Base-by-base conservation (phyloP, 2,888 invertebrate species). In the Athrips mouffetella region DNA sequence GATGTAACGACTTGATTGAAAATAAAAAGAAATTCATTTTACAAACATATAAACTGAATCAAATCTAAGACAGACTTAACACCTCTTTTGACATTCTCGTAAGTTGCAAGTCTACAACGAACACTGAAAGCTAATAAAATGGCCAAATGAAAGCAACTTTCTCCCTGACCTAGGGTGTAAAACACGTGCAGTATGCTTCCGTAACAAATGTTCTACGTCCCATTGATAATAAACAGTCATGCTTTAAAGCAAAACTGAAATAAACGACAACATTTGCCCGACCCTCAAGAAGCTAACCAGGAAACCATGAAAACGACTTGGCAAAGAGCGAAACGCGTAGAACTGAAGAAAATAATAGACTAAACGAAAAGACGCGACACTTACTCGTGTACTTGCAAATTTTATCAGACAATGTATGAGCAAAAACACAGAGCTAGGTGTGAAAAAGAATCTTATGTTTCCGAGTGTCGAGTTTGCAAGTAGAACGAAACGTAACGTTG, bases 401-500 rank as follows among this genome's bases (percentile, higher is more conserved):
- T 8, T 27, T 10, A 10, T 27, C 27, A n/a, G 27, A 2, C 10
- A 27, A 27, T 4, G 27, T 27, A 27, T 10, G 7, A n/a, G 7
- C 27, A 27, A n/a, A 27, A 5, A 27, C 23, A 23, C 2, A n/a
- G 4, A 27, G 7, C n/a, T 10, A 27, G n/a, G n/a, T n/a, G n/a
- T 27, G n/a, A 27, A 27, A 27, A n/a, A 15, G 8, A 33, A 16
- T 11, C 8, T 13, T 11, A 4, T 8, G 25, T 8, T 11, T 25
- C 15, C 16, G 11, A 41, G 27, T 16, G 25, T 25, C 7, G 11
- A 7, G 51, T 53, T 49, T 59, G 51, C 51, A 55, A 54, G 51
- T 56, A 63, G 55, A 53, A 54, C 50, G 39, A 46, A 58, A 53
- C 46, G 49, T 56, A 48, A 62, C 58, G 59, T 65, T 35, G 40